Evolutionary conservation across 2,113 vertebrate genomes (phyloP), one percentile per base, ranked within the genome.

Genomic region (Daubentonia madagascariensis): DNA sequence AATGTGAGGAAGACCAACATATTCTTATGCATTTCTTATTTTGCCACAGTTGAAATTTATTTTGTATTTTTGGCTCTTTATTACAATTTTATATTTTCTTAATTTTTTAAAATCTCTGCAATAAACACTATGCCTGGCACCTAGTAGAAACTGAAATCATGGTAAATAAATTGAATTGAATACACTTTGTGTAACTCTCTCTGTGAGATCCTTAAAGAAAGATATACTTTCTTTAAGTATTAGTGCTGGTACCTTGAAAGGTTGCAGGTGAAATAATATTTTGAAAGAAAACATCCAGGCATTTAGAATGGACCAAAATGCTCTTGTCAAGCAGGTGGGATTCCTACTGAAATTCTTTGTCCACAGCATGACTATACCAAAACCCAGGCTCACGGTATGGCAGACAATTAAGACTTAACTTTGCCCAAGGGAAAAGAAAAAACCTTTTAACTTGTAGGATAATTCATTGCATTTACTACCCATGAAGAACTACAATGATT

Each of bases 221-320:
- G 35, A 28, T 35, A 45, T 0, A 2, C 14, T 96, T 92, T n/a
- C 65, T n/a, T 83, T 52, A 92, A 73, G 28, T 12, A n/a, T 97
- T 45, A 48, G 3, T 72, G n/a, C 30, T 89, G 8, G 30, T 79
- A 94, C 23, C 16, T 28, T 88, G 23, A 96, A 91, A 89, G 32
- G 13, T 65, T 95, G 59, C 54, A 88, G 76, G 43, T 93, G 96
- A 89, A 96, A 93, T 25, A 48, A 91, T 89, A 50, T 95, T 94
- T 97, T 94, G 81, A 93, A 73, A 90, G 85, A 90, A 97, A 97
- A 83, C 65, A 87, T 63, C 2, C 76, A 92, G 23, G 48, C 48
- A 68, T 79, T 54, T 32, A 48, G 4, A 67, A 10, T 68, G 45
- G 35, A 48, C 50, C 52, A 63, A 79, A 78, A 93, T 20, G 1